phyloP scores from a whole-genome alignment of 1,140 invertebrate genomes.

The Cydia strobilella region DNA sequence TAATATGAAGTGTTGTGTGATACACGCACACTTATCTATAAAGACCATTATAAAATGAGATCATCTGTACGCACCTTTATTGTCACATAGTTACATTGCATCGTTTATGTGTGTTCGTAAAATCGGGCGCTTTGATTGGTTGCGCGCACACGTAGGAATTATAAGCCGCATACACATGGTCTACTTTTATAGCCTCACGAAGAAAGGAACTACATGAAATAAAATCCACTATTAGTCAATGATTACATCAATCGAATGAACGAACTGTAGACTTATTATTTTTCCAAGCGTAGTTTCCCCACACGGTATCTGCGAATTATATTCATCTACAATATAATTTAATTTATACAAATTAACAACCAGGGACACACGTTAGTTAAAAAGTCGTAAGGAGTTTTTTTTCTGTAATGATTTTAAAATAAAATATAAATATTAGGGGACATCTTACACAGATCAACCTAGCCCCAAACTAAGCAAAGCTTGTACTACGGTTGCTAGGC shows the following conservation, averaged over 20 bases:
- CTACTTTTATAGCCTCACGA: neutral
- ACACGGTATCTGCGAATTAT: conserved; percentile 65
- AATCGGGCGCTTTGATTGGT: neutral
- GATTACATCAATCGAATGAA: conserved; percentile 61
- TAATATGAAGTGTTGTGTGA: conserved; percentile 23
- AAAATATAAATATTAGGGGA: no score
- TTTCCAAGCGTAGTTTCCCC: conserved; percentile 79
- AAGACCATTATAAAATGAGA: neutral
- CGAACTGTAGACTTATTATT: conserved; percentile 67
- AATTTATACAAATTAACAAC: conserved; percentile 42
- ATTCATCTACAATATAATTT: conserved; percentile 40
- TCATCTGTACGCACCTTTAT: conserved; percentile 2
- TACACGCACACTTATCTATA: conserved; percentile 25
- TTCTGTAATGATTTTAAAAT: neutral
- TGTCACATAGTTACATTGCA: neutral
- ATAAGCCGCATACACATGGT: conserved; percentile 9
- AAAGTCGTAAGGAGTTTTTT: neutral
- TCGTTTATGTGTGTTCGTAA: neutral
- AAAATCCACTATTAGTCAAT: conserved; percentile 60
- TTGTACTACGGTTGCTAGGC: no score
- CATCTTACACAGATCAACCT: no score
- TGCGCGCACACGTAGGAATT: neutral
- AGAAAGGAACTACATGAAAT: conserved; percentile 73
- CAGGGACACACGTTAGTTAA: conserved; percentile 7
- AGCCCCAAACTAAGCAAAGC: no score